Conservation (phyloP, 2,113 vertebrate genomes). For the Prunella himalayana region DNA sequence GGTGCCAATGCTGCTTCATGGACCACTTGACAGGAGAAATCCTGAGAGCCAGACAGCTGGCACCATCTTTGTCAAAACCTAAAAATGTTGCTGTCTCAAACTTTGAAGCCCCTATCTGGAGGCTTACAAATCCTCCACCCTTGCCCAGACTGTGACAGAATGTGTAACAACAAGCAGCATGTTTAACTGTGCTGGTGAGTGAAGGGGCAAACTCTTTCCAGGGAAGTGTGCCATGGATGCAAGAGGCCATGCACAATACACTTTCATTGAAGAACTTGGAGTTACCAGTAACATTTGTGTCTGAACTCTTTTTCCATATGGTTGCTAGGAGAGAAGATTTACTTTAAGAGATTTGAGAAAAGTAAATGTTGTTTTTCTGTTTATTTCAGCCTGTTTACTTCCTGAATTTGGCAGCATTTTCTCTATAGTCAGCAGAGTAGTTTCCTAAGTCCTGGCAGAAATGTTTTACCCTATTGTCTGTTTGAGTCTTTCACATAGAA, state of each 20-base stretch:
- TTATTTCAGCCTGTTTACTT: slow-evolving; percentile 48
- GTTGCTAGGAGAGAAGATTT: background rate
- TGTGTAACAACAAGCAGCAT: background rate
- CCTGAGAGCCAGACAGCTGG: background rate
- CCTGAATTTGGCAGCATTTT: slow-evolving; percentile 30
- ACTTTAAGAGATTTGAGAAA: background rate
- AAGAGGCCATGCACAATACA: background rate
- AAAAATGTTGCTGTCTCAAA: background rate
- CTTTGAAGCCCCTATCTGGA: background rate
- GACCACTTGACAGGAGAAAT: background rate
- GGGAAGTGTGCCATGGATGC: background rate
- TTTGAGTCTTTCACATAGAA: slow-evolving; percentile 25
- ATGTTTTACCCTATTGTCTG: slow-evolving; percentile 44
- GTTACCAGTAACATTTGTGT: background rate
- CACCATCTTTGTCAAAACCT: background rate
- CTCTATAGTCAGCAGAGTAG: background rate
- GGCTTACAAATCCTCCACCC: background rate
- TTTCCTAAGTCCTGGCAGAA: slow-evolving; percentile 25
- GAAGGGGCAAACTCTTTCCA: background rate
- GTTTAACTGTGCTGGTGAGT: background rate
- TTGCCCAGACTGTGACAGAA: background rate
- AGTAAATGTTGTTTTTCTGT: slow-evolving; percentile 29
- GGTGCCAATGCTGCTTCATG: background rate
- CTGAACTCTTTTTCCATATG: background rate
- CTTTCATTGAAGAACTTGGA: background rate